Evolutionary conservation across 2,888 invertebrate species (phyloP), one percentile per base, ranked within the genome.

Genomic region (Parthenolecanium corni): DNA sequence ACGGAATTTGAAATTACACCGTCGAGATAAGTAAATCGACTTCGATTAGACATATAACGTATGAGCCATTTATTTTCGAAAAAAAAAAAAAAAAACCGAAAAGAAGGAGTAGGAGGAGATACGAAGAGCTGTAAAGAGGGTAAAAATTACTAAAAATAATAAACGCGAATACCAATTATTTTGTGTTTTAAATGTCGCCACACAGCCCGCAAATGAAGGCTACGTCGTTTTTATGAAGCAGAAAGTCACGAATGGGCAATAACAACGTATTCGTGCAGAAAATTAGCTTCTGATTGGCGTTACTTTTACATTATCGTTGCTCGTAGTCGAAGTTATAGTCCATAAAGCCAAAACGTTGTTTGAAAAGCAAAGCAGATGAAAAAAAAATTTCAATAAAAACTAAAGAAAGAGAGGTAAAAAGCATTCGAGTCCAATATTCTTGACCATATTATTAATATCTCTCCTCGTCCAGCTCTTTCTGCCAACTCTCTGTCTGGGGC

Each of bases 191-290:
- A 47, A 57, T 57, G 47, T 57, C 57, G 18, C 47, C 31, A 42
- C 44, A 16, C 21, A n/a, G 38, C 40, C 42, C 54, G 46, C 57
- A 47, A 44, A 40, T 42, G 57, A 25, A 57, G 31, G 47, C 47
- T 57, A 46, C 46, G 57, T n/a, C n/a, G 31, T 44, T 57, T 46
- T 46, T 57, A 57, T 57, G 46, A 47, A 47, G 31, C 47, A 47
- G 24, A 44, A 47, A 57, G 57, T 57, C 57, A 57, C 57, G 57
- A 57, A 47, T 57, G 18, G 25, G 57, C 47, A 47, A 57, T 57
- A 57, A 57, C 57, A 47, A 57, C 57, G 47, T 31, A 57, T 57
- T 57, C 57, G 57, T 57, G 57, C 57, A 57, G 57, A 57, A 57
- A 57, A 57, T 57, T 57, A 47, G 47, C 57, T 57, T 57, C 57